Base-by-base conservation (phyloP, 2,113 vertebrate species). In the Pseudorasbora parva region DNA sequence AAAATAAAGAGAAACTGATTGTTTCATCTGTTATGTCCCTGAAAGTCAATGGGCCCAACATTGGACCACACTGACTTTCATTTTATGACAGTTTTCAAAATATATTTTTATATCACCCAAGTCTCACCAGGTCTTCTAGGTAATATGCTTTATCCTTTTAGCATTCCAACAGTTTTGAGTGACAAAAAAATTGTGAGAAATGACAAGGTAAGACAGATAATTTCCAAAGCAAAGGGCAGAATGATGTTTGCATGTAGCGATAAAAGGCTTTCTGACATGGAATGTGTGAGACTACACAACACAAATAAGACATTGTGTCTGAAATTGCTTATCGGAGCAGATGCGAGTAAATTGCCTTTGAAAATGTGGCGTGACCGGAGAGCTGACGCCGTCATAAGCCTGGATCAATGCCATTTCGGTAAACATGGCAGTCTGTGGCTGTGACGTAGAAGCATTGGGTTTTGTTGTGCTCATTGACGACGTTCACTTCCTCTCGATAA, bases 261-360 rank as follows among this genome's bases (percentile, higher is more conserved):
- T 88, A 88, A 89, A 88, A 86, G 77, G 62, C 45, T 56, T 54
- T 74, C 86, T 86, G 82, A 86, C 82, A 82, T 21, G 57, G 54
- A 81, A 73, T 30, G 60, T 54, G 72, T 59, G 78, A 49, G 77
- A 78, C 81, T 73, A 86, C 78, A 57, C 81, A 78, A 76, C 82
- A 87, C 79, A 90, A 90, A 87, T 86, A 90, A 89, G 84, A 91
- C 79, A 88, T 85, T 84, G 82, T 87, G 88, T 91, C 78, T 85
- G 82, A 93, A 92, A 94, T 92, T 92, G 91, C 86, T 91, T 91
- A 92, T 91, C 27, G 86, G 89, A 87, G 90, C 89, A 89, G 85
- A 92, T 91, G 78, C 91, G 92, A 91, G 86, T 84, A 91, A 93
- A 94, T 93, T 91, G 91, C 90, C 83, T 88, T 82, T 76, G 89